Conservation (phyloP, 1,140 invertebrate species). For the Hormaphis cornu region DNA sequence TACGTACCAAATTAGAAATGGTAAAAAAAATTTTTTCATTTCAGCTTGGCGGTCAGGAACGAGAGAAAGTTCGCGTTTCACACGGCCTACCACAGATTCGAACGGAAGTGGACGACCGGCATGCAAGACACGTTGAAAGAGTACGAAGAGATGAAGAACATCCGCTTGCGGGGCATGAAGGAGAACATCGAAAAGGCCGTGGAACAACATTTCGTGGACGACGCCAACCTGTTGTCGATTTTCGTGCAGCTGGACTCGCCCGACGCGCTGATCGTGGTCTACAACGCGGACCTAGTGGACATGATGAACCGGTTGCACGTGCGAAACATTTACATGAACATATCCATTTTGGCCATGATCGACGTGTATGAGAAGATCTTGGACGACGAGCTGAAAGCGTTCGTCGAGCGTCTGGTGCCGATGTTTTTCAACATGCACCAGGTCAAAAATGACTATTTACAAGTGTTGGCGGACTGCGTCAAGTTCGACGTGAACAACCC, state of each 20-base stretch:
- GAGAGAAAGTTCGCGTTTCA: not conserved
- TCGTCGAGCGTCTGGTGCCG: not conserved
- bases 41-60: too few relatives aligned
- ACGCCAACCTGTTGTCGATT: too few relatives aligned
- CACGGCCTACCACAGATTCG: not conserved
- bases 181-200: not conserved
- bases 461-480: not conserved
- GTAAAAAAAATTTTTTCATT: too few relatives aligned
- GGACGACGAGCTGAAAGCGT: not conserved
- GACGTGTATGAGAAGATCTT: not conserved
- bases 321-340: slow-evolving; percentile 1
- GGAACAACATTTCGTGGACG: too few relatives aligned
- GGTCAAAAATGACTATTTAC: not conserved
- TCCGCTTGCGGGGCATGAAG: not conserved
- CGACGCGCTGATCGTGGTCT: too few relatives aligned
- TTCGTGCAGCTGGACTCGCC: too few relatives aligned
- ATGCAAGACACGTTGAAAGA: not conserved
- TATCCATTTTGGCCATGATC: not conserved
- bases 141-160: not conserved
- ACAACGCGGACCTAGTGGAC: too few relatives aligned
- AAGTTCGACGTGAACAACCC: not conserved
- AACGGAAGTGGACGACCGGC: not conserved
- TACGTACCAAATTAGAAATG: too few relatives aligned
- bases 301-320: not conserved
- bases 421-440: not conserved